Percentiles rank a stretch among this genome's conserved stretches.
phyloP scores from a whole-genome alignment of 1,140 invertebrate species.

The Condylostylus longicornis region DNA sequence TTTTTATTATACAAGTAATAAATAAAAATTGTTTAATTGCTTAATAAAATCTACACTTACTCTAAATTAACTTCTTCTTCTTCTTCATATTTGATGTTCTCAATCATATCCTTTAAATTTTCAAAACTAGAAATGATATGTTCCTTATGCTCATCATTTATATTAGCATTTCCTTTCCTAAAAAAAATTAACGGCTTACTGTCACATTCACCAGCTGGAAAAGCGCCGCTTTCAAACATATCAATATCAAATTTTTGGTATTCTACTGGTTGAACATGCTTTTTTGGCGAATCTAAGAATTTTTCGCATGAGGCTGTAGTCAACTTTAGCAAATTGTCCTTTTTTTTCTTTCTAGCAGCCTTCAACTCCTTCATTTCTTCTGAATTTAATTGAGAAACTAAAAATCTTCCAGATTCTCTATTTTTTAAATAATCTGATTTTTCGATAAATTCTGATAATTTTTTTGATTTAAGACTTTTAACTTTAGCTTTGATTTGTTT shows the following conservation, averaged over 20 bases:
- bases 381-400: slow-evolving; percentile 34
- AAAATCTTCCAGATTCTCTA: slow-evolving; percentile 41
- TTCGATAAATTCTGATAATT: slow-evolving; percentile 44
- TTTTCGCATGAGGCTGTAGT: slow-evolving; percentile 4
- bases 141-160: slow-evolving; percentile 19
- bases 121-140: slow-evolving; percentile 24
- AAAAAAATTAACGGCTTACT: slow-evolving; percentile 27
- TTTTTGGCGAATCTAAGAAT: slow-evolving; percentile 3
- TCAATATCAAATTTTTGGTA: slow-evolving; percentile 25
- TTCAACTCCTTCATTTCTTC: slow-evolving; percentile 24
- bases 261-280: slow-evolving; percentile 14
- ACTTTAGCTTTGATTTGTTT: slow-evolving; percentile 46
- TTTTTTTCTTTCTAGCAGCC: slow-evolving; percentile 23
- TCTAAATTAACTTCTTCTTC: slow-evolving; percentile 22
- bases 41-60: slow-evolving; percentile 7
- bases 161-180: slow-evolving; percentile 16
- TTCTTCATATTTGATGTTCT: slow-evolving; percentile 34
- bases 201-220: slow-evolving; percentile 20
- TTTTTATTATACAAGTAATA: slow-evolving; percentile 7
- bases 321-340: slow-evolving; percentile 17
- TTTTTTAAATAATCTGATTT: slow-evolving; percentile 40
- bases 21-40: neutral
- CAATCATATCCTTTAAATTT: slow-evolving; percentile 27
- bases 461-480: slow-evolving; percentile 42
- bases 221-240: slow-evolving; percentile 15